A percentile compares a stretch with the other conserved stretches of the same genome.
phyloP scores from a whole-genome alignment of 1,140 invertebrate species.

The Leptoteleia sp. region DNA sequence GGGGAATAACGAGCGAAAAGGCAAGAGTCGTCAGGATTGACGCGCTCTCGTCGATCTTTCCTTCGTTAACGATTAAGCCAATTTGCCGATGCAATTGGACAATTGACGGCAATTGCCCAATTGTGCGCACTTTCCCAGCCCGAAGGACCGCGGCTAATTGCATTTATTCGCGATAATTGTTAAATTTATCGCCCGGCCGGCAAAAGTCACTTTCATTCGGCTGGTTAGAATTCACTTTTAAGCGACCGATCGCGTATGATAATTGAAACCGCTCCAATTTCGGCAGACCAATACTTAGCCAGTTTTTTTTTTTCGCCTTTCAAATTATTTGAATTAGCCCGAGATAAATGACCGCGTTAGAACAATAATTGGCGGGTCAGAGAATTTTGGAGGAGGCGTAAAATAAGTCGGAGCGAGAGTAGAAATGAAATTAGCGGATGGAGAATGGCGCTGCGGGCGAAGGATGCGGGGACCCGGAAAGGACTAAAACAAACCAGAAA shows the following conservation, averaged over 20 bases:
- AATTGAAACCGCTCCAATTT: constrained; percentile 32
- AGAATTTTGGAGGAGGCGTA: constrained; percentile 31
- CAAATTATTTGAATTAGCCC: constrained; percentile 40
- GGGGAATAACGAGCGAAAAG: background rate
- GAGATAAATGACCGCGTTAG: constrained; percentile 31
- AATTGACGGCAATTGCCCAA: constrained; percentile 76
- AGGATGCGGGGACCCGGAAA: constrained; percentile 48
- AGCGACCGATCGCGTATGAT: constrained; percentile 25
- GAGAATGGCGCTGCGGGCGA: constrained; percentile 2
- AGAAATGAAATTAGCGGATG: constrained; percentile 28
- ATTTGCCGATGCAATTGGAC: constrained; percentile 75
- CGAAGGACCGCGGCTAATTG: constrained; percentile 64
- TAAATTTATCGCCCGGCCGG: constrained; percentile 73
- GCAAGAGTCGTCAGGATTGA: constrained; percentile 50
- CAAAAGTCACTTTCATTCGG: constrained; percentile 9
- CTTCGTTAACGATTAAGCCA: constrained; percentile 66
- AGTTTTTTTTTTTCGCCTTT: constrained; percentile 15
- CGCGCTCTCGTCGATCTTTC: constrained; percentile 52
- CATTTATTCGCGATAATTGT: constrained; percentile 75
- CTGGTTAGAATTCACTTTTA: constrained; percentile 8
- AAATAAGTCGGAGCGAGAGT: constrained; percentile 27
- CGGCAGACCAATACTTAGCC: constrained; percentile 21
- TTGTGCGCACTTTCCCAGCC: constrained; percentile 77
- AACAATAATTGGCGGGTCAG: constrained; percentile 32
- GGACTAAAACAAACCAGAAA: constrained; percentile 45